Conservation (phyloP, 2,888 invertebrate genomes). For the Masnerella sp. region DNA sequence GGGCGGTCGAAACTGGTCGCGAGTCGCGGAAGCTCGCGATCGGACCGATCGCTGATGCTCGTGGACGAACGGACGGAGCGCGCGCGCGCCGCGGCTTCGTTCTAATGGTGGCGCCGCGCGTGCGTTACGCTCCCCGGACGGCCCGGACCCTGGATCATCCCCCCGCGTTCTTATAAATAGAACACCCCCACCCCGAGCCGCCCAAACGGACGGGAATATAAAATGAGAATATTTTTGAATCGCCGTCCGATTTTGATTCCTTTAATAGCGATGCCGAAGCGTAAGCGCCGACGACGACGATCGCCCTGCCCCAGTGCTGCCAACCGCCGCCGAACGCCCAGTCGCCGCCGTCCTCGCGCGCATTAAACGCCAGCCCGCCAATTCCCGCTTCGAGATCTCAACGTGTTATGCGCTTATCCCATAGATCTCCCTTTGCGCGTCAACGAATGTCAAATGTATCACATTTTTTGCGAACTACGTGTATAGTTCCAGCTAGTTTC, state of each 20-base stretch:
- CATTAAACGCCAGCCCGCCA: too few relatives aligned
- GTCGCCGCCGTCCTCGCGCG: too few relatives aligned
- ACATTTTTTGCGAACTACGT: too few relatives aligned
- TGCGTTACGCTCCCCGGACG: slow-evolving; percentile 72
- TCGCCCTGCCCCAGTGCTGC: too few relatives aligned
- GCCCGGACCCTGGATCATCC: slow-evolving; percentile 72
- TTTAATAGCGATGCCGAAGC: slow-evolving; percentile 63
- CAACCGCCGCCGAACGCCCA: too few relatives aligned
- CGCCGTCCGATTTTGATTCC: slow-evolving; percentile 64
- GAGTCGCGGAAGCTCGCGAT: slow-evolving; percentile 1
- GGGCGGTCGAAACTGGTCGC: neutral
- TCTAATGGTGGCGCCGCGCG: slow-evolving; percentile 56
- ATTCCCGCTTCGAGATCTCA: too few relatives aligned
- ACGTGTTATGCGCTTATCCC: too few relatives aligned
- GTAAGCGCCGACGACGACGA: slow-evolving; percentile 44
- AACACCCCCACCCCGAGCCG: slow-evolving; percentile 70
- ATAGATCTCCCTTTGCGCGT: too few relatives aligned
- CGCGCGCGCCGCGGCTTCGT: slow-evolving; percentile 36
- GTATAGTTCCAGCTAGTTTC: too few relatives aligned
- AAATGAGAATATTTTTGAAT: slow-evolving; percentile 75
- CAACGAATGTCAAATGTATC: too few relatives aligned
- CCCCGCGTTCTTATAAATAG: slow-evolving; percentile 74
- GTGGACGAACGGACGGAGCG: slow-evolving; percentile 11
- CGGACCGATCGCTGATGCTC: neutral
- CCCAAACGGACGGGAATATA: slow-evolving; percentile 67